Evolutionary conservation across 2,888 invertebrate species (phyloP).

Genomic region (Protonemura montana): DNA sequence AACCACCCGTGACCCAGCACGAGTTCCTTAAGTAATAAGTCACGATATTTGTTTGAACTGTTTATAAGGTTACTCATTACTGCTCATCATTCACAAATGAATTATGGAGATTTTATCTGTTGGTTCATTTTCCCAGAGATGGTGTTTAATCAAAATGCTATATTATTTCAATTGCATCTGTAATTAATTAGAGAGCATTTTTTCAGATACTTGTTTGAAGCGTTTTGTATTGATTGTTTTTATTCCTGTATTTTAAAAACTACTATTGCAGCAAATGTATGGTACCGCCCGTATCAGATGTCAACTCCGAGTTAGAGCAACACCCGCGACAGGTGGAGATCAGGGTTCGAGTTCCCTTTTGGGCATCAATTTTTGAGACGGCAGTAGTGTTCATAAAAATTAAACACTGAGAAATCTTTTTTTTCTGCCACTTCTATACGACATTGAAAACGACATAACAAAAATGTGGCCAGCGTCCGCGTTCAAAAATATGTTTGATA

Average conservation of each 20-base stretch:
- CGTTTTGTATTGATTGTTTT: no score
- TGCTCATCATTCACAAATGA: slow-evolving; percentile 1
- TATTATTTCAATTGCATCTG: background rate
- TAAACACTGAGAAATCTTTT: background rate
- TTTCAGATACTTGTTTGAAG: no score
- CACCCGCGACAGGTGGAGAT: no score
- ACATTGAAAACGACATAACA: background rate
- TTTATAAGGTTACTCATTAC: slow-evolving; percentile 15
- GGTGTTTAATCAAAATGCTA: background rate
- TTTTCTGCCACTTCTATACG: background rate
- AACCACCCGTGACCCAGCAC: background rate
- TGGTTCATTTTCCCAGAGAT: background rate
- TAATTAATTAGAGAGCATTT: background rate
- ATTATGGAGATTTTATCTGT: background rate
- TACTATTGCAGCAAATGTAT: no score
- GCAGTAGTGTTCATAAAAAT: background rate
- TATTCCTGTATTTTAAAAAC: no score
- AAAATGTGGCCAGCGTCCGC: background rate
- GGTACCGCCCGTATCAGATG: no score
- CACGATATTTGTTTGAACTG: slow-evolving; percentile 14
- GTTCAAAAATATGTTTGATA: slow-evolving; percentile 13
- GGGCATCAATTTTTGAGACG: no score
- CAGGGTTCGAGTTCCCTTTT: no score
- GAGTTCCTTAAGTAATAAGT: background rate
- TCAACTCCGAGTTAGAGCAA: no score